These are phyloP conservation scores for Smutsia temminckii DNA, from an alignment of 2,797 vertebrate species.

Conservation along the genomic window DNA sequence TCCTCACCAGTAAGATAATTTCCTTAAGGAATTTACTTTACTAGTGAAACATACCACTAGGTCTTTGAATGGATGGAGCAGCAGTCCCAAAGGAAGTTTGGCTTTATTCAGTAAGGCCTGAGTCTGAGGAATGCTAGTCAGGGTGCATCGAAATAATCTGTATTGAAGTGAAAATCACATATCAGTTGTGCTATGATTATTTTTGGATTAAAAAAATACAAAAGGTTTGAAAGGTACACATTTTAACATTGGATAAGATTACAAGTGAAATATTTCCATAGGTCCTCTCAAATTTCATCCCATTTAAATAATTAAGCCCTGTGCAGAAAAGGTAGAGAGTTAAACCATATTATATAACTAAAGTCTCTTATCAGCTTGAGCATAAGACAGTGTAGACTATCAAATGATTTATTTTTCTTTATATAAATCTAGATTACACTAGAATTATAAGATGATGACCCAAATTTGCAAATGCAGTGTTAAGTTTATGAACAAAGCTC, in stretches of 20 bases:
- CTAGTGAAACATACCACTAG: constrained; percentile 90
- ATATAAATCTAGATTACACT: constrained; percentile 12
- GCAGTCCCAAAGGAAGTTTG: constrained; percentile 96
- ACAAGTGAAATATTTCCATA: constrained; percentile 43
- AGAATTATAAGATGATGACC: neutral
- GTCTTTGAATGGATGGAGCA: constrained; percentile 99
- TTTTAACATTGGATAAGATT: constrained; percentile 45
- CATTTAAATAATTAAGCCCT: constrained; percentile 46
- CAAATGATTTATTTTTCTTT: constrained; percentile 6
- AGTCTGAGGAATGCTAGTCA: constrained; percentile 97
- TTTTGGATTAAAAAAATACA: neutral
- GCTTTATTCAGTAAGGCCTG: constrained; percentile 97
- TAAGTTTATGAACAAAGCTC: constrained; percentile 9
- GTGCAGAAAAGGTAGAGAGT: neutral
- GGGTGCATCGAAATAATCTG: constrained; percentile 95
- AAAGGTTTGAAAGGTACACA: neutral
- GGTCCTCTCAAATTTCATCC: neutral
- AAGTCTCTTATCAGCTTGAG: constrained; percentile 9
- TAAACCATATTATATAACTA: constrained; percentile 13
- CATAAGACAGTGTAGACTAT: neutral
- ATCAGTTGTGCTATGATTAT: constrained; percentile 14
- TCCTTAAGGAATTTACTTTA: neutral
- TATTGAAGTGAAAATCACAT: constrained; percentile 66
- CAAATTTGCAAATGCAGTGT: neutral
- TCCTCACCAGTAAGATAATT: neutral